Percentiles rank a stretch among this genome's conserved stretches.
Conservation (phyloP, 2,797 vertebrate species). For the Lagodon rhomboides region DNA sequence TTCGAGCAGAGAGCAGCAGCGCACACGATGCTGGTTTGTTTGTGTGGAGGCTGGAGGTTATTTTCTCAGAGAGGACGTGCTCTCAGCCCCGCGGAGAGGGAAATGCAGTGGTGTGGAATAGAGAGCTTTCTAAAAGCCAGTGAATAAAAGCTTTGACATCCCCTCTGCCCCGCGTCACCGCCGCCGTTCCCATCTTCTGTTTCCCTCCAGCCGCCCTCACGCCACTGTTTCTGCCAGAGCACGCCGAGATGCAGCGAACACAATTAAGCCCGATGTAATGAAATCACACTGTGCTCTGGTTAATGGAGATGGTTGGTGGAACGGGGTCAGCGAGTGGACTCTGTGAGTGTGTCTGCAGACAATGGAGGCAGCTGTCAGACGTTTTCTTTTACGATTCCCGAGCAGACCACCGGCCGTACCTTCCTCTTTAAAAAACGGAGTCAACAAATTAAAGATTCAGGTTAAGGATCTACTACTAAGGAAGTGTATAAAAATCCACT, state of each 20-base stretch:
- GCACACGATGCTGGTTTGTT: constrained; percentile 36
- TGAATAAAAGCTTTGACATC: constrained; percentile 88
- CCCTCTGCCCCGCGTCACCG: constrained; percentile 69
- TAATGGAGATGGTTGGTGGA: constrained; percentile 79
- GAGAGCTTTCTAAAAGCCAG: constrained; percentile 82
- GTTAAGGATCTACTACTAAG: constrained; percentile 7
- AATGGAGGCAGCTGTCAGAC: constrained; percentile 56
- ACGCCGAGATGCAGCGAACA: constrained; percentile 68
- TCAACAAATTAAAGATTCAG: constrained; percentile 20
- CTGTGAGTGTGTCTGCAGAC: constrained; percentile 15
- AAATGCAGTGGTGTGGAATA: constrained; percentile 61
- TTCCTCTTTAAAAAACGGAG: constrained; percentile 43
- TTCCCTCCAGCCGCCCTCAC: constrained; percentile 56
- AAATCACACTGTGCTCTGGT: constrained; percentile 81
- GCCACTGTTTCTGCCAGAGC: constrained; percentile 68
- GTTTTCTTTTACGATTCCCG: constrained; percentile 27
- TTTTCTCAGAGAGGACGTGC: constrained; percentile 52
- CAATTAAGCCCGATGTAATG: constrained; percentile 82
- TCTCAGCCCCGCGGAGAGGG: constrained; percentile 50
- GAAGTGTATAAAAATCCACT: constrained; percentile 23
- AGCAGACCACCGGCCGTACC: constrained; percentile 46
- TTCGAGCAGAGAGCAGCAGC: constrained; percentile 29
- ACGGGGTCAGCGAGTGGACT: constrained; percentile 66
- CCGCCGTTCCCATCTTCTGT: constrained; percentile 51
- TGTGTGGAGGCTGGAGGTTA: constrained; percentile 59